These are phyloP conservation scores for Apis dorsata DNA, from an alignment of 1,140 invertebrate genomes.

Conservation along the genomic window DNA sequence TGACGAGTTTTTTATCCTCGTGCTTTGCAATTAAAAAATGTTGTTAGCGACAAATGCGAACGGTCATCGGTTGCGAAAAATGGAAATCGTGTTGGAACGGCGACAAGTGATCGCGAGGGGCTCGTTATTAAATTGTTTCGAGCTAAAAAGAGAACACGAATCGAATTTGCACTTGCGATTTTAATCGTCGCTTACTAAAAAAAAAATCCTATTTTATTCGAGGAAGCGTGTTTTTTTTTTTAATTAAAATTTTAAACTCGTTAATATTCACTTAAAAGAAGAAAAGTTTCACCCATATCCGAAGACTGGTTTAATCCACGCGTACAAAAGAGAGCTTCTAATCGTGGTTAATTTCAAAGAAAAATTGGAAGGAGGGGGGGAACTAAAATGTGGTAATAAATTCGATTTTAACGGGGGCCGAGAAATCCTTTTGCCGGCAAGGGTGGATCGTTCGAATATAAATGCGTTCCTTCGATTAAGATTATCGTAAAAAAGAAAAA, in stretches of 20 bases:
- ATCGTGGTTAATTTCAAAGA: background rate
- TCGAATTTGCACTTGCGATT: too few species aligned
- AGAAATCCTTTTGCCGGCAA: background rate
- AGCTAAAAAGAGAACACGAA: too few species aligned
- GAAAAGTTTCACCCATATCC: background rate
- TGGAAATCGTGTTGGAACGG: conserved; percentile 18
- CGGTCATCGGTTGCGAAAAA: background rate
- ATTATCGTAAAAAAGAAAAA: conserved; percentile 62
- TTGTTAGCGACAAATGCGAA: too few species aligned
- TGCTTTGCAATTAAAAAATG: conserved; percentile 12
- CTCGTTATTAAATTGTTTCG: too few species aligned
- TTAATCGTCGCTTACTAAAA: too few species aligned
- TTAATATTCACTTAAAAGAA: too few species aligned
- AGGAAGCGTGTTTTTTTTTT: background rate
- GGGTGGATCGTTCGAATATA: conserved; percentile 31
- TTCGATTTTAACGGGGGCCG: background rate
- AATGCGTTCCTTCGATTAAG: conserved; percentile 65
- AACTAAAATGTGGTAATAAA: background rate
- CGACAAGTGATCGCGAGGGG: background rate
- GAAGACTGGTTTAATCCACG: background rate
- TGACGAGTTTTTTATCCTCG: background rate
- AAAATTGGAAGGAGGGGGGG: background rate
- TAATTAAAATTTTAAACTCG: background rate
- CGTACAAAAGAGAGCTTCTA: background rate
- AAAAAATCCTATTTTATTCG: too few species aligned